Conservation (phyloP, 2,888 invertebrate species). For the Leptopilina drosophilae region DNA sequence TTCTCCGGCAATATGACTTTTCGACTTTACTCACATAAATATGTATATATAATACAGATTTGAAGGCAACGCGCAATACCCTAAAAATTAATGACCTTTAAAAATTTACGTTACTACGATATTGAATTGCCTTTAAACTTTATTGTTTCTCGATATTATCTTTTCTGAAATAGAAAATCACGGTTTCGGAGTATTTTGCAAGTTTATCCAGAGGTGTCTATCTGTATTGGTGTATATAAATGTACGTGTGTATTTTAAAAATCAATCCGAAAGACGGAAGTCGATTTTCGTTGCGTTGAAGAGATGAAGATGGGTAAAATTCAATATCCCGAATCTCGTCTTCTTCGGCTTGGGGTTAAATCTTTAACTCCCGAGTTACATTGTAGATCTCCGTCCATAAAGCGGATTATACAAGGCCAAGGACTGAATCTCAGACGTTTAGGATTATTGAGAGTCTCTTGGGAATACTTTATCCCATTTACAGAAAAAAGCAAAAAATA, state of each 20-base stretch:
- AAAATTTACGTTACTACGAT: neutral
- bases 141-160: neutral
- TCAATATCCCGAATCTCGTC: constrained; percentile 35
- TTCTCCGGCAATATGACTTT: too few species aligned
- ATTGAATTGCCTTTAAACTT: neutral
- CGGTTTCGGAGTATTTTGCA: neutral
- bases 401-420: constrained; percentile 31
- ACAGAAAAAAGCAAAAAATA: neutral
- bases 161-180: neutral
- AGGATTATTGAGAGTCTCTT: constrained; percentile 31
- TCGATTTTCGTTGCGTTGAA: constrained; percentile 3
- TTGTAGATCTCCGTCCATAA: constrained; percentile 27
- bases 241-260: neutral
- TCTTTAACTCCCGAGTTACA: constrained; percentile 29
- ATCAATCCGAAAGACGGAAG: constrained; percentile 11
- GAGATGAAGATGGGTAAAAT: constrained; percentile 23
- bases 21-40: too few species aligned
- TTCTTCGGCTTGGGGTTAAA: constrained; percentile 24
- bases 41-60: too few species aligned
- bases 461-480: constrained; percentile 7
- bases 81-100: neutral
- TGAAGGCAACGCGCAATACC: neutral
- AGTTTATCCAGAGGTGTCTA: neutral
- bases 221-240: neutral
- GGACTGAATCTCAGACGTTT: constrained; percentile 19